phyloP scores from a whole-genome alignment of 2,797 vertebrate genomes.

The Siniperca scherzeri region DNA sequence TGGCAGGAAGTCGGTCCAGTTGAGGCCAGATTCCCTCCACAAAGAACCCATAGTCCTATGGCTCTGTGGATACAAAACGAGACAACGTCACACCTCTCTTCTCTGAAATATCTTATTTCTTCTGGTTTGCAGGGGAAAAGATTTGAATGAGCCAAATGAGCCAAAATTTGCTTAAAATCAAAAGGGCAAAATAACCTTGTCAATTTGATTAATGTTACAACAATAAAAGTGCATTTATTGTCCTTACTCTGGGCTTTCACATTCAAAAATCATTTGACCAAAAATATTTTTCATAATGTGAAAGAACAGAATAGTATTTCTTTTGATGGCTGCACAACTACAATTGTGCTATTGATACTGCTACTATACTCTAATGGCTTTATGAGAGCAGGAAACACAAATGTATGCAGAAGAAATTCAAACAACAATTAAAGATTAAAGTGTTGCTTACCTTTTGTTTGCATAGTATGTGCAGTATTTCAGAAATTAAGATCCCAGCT shows the following conservation, averaged over 20 bases:
- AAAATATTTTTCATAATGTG: not conserved
- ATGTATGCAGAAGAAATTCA: not conserved
- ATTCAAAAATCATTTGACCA: not conserved
- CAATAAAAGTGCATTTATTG: not conserved
- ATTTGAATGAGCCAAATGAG: not conserved
- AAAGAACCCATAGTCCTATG: slow-evolving; percentile 96
- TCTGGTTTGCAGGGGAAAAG: not conserved
- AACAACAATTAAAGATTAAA: not conserved
- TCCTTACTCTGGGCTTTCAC: not conserved
- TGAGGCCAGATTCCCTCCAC: slow-evolving; percentile 94
- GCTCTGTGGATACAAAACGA: slow-evolving; percentile 87
- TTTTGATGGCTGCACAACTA: not conserved
- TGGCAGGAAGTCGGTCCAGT: slow-evolving; percentile 92
- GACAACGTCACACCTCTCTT: slow-evolving; percentile 1
- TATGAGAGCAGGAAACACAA: not conserved
- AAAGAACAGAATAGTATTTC: not conserved
- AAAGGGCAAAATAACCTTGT: not conserved
- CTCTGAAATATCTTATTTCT: not conserved
- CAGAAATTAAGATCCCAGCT: slow-evolving; percentile 95
- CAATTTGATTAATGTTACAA: not conserved
- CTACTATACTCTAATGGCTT: not conserved
- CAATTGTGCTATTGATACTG: not conserved
- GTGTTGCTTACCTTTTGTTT: slow-evolving; percentile 95
- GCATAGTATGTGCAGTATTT: slow-evolving; percentile 99
- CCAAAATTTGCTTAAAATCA: not conserved